These are phyloP conservation scores for Enoplosus armatus DNA, from an alignment of 2,797 vertebrate genomes.

Conservation along the genomic window DNA sequence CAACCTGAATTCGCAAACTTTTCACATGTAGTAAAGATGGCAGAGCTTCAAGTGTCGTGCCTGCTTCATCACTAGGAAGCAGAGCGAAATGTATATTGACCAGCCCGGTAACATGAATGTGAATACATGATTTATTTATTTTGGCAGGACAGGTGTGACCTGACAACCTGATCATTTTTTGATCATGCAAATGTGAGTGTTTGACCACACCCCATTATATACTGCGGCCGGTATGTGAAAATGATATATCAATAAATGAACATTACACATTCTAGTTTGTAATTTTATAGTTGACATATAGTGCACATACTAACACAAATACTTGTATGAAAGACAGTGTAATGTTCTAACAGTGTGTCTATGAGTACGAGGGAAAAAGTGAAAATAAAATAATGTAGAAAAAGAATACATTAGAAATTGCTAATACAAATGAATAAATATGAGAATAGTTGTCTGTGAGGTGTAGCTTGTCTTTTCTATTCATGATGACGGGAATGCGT, in stretches of 20 bases:
- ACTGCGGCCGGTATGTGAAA: neutral
- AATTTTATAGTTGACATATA: neutral
- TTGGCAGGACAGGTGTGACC: conserved; percentile 34
- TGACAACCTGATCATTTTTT: conserved; percentile 31
- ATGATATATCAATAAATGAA: conserved; percentile 21
- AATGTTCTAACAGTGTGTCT: neutral
- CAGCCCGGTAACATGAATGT: neutral
- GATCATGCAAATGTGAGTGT: conserved; percentile 54
- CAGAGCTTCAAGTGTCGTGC: neutral
- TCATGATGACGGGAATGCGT: conserved; percentile 24
- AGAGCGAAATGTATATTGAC: neutral
- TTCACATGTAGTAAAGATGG: neutral
- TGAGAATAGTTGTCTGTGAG: neutral
- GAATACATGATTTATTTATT: conserved; percentile 18
- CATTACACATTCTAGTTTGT: neutral
- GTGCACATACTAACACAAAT: neutral
- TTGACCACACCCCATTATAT: conserved; percentile 13
- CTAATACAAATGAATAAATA: neutral
- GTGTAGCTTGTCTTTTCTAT: neutral
- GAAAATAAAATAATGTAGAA: neutral
- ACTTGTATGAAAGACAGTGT: neutral
- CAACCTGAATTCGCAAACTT: neutral
- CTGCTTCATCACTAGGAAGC: neutral
- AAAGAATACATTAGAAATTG: neutral
- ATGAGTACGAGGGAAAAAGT: neutral